Base-by-base conservation (phyloP, 2,888 invertebrate species). In the Ophion ventricosus region DNA sequence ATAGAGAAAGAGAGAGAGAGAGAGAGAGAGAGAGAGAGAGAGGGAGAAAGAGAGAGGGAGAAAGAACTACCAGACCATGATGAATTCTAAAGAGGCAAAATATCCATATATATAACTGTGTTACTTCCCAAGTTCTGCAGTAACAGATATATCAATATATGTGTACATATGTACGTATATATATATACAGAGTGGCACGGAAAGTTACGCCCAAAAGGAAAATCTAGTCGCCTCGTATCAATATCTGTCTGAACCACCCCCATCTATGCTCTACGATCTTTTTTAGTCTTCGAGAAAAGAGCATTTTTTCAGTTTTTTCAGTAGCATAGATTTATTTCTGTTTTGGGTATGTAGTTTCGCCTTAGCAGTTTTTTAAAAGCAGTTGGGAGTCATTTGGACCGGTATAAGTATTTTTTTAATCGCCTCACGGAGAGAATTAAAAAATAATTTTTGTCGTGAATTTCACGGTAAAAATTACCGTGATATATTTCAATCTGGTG, bases 11-110 rank as follows among this genome's bases (percentile, higher is more conserved):
- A 17, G 63, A 54, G 20, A 25, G 25, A 59, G n/a, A 56, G 54
- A 72, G 35, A n/a, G n/a, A n/a, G n/a, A n/a, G n/a, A n/a, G n/a
- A n/a, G n/a, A n/a, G n/a, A 14, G 79, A 29, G 23, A 72, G 17
- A 72, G 29, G 35, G 8, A 35, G 35, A 35, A 5, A 35, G 8
- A 72, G n/a, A 54, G 63, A 61, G 40, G 10, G 35, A 20, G 66
- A 54, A 49, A 63, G 14, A 25, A 59, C 67, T 75, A 54, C 56
- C 72, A 79, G 75, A 72, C 75, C 79, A 56, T 63, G 72, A 79
- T 78, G 84, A 82, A 84, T 84, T 84, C 72, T 72, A 79, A 82
- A 72, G 84, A 84, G 82, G 56, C 70, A 23, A 63, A 73, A 73
- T 79, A 72, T 64, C 25, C 59, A 59, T 56, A 29, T 49, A 57